Evolutionary conservation across 2,113 vertebrate species (phyloP), one percentile per base, ranked within the genome.

Genomic region (Tachysurus fulvidraco): DNA sequence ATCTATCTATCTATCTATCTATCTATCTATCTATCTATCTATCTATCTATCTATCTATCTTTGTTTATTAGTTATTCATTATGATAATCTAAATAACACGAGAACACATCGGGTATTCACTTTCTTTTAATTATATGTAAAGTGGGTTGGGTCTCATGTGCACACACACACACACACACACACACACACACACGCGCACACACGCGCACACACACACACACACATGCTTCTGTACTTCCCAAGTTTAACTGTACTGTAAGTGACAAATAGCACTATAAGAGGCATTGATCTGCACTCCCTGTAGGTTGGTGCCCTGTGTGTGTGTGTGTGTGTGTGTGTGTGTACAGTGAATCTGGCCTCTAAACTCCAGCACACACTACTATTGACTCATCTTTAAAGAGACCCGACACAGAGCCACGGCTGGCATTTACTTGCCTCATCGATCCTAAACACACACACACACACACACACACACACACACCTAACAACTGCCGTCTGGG

Each of bases 401-500:
- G 79, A 85, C 81, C 85, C 83, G 71, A 71, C 73, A 83, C 62
- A 52, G 52, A 60, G 78, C 52, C 73, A 25, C 41, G 30, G 44
- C 65, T 87, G 86, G 65, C 88, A 89, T 90, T 90, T 89, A 87
- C 89, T 67, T 44, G 81, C 62, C 10, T 67, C 88, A 90, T 89
- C 74, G 88, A 89, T 87, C 85, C 30, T 44, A 50, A 41, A 52
- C n/a, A 25, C 83, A 46, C 67, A 36, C 55, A 8, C 23, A 46
- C n/a, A 76, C 54, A 59, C 81, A 69, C 62, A 71, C 30, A 71
- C 36, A 71, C 67, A 65, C 46, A 36, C 67, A 84, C 21, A 67
- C 30, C 67, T 82, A 85, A 88, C 84, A 67, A 84, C 81, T 57
- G 59, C 81, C 52, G 64, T 69, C 84, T 81, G 82, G 84, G 88